Evolutionary conservation across 1,140 invertebrate species (phyloP).

Genomic region (Whitmania pigra): DNA sequence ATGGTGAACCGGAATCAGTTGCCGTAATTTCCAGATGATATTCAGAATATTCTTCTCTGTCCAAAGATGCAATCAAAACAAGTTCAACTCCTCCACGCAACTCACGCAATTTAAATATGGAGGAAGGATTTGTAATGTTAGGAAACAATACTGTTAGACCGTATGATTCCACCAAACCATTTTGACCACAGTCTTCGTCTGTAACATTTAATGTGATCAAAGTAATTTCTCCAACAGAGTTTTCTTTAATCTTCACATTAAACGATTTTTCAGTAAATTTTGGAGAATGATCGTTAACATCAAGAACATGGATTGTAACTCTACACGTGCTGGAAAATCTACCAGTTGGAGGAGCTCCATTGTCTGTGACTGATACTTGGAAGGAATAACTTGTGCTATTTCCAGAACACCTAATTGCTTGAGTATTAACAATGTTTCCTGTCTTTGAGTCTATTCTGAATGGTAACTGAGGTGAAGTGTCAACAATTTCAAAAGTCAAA

Average conservation of each 20-base stretch:
- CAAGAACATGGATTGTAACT: slow-evolving; percentile 29
- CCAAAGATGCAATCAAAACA: background rate
- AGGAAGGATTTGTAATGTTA: background rate
- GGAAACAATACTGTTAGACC: background rate
- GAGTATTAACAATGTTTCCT: background rate
- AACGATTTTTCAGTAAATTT: slow-evolving; percentile 18
- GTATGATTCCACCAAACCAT: background rate
- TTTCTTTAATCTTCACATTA: slow-evolving; percentile 24
- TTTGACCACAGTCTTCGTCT: slow-evolving; percentile 8
- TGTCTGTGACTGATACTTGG: slow-evolving; percentile 4
- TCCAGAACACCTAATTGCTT: background rate
- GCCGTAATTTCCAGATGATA: slow-evolving; percentile 15
- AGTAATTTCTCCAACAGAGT: slow-evolving; percentile 10
- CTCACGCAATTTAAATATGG: background rate
- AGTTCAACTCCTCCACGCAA: slow-evolving; percentile 2
- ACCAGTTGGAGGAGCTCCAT: slow-evolving; percentile 15
- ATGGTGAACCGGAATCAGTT: slow-evolving; percentile 12
- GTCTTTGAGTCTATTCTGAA: background rate
- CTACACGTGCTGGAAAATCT: slow-evolving; percentile 18
- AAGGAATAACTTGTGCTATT: slow-evolving; percentile 11
- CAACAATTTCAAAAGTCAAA: background rate
- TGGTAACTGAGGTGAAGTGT: background rate
- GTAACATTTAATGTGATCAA: background rate
- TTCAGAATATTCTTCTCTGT: background rate
- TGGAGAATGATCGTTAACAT: slow-evolving; percentile 33